These are phyloP conservation scores for Natator depressus DNA, from an alignment of 2,113 vertebrate genomes.

Conservation along the genomic window DNA sequence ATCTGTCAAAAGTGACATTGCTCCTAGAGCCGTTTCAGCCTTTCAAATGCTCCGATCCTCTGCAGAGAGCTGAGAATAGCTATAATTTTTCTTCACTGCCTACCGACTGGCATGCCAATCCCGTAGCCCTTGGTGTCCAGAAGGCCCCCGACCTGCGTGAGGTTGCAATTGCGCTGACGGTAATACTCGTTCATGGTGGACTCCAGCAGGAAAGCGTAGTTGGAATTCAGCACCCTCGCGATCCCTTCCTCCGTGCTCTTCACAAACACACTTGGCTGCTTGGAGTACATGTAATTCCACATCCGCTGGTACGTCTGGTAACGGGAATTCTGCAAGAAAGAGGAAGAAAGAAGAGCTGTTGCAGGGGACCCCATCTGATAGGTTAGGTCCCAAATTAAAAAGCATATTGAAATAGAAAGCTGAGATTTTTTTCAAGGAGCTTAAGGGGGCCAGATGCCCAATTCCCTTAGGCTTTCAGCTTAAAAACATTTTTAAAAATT, in stretches of 20 bases:
- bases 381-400: accelerated
- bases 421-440: accelerated
- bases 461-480: background rate
- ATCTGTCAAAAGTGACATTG: conserved; percentile 47
- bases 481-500: background rate
- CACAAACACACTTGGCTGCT: conserved; percentile 97
- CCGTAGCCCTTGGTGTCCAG: conserved; percentile 99
- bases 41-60: conserved; percentile 65
- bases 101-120: conserved; percentile 98
- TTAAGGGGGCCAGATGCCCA: background rate
- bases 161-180: conserved; percentile 97
- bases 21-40: conserved; percentile 56
- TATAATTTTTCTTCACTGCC: conserved; percentile 78
- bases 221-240: conserved; percentile 95
- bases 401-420: accelerated
- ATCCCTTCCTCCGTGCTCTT: conserved; percentile 99
- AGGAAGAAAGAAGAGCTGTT: background rate
- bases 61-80: conserved; percentile 72
- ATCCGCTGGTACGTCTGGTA: conserved; percentile 99
- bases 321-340: conserved; percentile 90
- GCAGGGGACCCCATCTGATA: background rate
- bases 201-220: conserved; percentile 97
- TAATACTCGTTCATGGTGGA: conserved; percentile 99
- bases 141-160: conserved; percentile 98
- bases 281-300: conserved; percentile 99